Base-by-base conservation (phyloP, 2,888 invertebrate species). In the Chymomyza procnemis region DNA sequence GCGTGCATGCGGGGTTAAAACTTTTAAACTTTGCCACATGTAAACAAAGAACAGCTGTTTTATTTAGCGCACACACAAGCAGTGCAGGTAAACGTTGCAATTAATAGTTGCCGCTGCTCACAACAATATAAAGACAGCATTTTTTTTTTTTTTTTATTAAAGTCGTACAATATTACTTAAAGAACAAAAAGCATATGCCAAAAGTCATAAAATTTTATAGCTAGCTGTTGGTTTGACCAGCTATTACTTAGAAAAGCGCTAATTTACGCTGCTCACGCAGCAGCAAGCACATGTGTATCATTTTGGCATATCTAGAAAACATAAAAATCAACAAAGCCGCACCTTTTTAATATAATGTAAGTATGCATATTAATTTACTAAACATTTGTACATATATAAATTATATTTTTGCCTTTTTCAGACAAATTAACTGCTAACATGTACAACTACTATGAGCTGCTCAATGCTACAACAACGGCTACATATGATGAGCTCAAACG, bases 361-460 rank as follows among this genome's bases (percentile, higher is more conserved):
- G 82, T 78, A 78, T 67, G 34, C 16, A 19, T 61, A 61, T 30
- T 26, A 58, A 55, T 61, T 66, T 73, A 71, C 64, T n/a, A 76
- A n/a, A 62, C 26, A 26, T 26, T 4, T 48, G 48, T 9, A 4
- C 16, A 30, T 47, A 58, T 69, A 58, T 54, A 52, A 64, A 48
- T 66, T 19, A 52, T 26, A 48, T 22, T 60, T 18, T 52, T 52
- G 52, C 19, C 26, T 12, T 30, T 61, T 41, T 19, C 58, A 58
- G 58, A 58, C 46, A 8, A 41, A 34, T 14, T 9, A 18, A n/a
- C n/a, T 79, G 78, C 55, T 76, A 87, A 80, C 14, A 83, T 87
- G 76, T 47, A 75, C 18, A 87, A 87, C 77, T 87, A 83, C 69
- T 90, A 90, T 79, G 90, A 90, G 63, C 85, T 90, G 61, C 80